Conservation (phyloP, 2,888 invertebrate species). For the Altica lythri region DNA sequence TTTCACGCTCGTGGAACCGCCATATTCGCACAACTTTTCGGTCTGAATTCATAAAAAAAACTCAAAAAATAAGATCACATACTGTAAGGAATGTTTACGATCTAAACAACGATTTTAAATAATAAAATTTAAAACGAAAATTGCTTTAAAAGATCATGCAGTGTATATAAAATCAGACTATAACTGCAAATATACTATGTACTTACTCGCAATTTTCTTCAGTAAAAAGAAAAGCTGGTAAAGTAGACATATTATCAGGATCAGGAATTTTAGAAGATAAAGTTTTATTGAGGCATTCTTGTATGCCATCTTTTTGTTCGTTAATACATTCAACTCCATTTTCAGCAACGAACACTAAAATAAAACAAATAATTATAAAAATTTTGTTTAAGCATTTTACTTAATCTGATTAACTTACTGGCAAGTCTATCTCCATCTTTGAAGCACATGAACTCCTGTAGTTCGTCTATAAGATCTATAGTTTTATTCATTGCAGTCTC, state of each 20-base stretch:
- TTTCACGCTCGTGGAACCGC: too few relatives aligned
- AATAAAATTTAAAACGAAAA: too few relatives aligned
- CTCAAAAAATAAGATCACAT: too few relatives aligned
- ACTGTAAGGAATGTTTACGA: too few relatives aligned
- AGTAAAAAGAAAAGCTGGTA: conserved; percentile 61
- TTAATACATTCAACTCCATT: conserved; percentile 77
- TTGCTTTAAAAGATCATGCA: too few relatives aligned
- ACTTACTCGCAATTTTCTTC: conserved; percentile 62
- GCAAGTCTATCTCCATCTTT: conserved; percentile 85
- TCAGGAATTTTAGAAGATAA: conserved; percentile 60
- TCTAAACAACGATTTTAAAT: too few relatives aligned
- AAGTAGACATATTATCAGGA: conserved; percentile 56
- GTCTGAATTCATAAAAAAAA: too few relatives aligned
- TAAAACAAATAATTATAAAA: neutral
- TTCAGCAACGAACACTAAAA: conserved; percentile 78
- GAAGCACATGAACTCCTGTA: conserved; percentile 75
- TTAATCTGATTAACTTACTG: too few relatives aligned
- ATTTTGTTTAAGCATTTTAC: neutral
- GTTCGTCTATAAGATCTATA: conserved; percentile 70
- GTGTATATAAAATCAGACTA: neutral
- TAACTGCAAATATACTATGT: neutral
- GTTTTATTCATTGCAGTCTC: conserved; percentile 65
- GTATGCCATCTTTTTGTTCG: conserved; percentile 64
- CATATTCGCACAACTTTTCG: too few relatives aligned
- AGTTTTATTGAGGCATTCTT: conserved; percentile 68